These are phyloP conservation scores for Acanthaster planci DNA, from an alignment of 35 echinoderm and acorn worm genomes.

Conservation along the genomic window DNA sequence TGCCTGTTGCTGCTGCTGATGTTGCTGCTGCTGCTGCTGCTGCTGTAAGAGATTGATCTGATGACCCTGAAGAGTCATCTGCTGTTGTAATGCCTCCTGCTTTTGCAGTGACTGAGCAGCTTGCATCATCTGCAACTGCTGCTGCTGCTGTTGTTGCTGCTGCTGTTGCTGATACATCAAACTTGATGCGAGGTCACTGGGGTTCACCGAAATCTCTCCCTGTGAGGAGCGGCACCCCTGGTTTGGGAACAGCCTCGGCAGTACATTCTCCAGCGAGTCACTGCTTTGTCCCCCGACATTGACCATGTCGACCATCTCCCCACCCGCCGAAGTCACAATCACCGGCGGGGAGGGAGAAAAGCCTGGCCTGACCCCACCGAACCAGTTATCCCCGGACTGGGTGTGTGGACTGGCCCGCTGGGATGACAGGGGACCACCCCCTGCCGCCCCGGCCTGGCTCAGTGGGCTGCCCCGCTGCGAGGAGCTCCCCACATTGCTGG, in stretches of 20 bases:
- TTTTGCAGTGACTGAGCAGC: not conserved
- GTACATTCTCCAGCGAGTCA: not conserved
- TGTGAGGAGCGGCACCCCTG: constrained; percentile 26
- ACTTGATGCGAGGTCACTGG: not conserved
- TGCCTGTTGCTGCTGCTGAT: constrained; percentile 26
- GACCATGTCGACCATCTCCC: not conserved
- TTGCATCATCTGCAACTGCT: constrained; percentile 51
- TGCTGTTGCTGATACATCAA: constrained; percentile 26
- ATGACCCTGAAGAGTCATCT: not conserved
- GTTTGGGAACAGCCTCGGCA: not conserved
- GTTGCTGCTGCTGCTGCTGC: constrained; percentile 40
- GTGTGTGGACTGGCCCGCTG: not conserved
- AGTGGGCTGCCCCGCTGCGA: constrained; percentile 13
- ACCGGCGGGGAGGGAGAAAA: not conserved
- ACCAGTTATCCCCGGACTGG: constrained; percentile 13
- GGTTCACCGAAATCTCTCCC: constrained; percentile 20
- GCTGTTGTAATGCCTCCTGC: constrained; percentile 26
- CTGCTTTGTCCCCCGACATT: not conserved
- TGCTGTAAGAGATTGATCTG: constrained; percentile 37
- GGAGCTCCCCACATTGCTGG: not conserved
- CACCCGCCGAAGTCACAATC: not conserved
- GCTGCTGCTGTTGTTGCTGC: constrained; percentile 33
- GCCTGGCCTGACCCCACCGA: not conserved
- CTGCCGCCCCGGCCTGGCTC: constrained; percentile 22
- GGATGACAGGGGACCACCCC: not conserved